phyloP scores from a whole-genome alignment of 2,113 vertebrate genomes.

The Bubo bubo region DNA sequence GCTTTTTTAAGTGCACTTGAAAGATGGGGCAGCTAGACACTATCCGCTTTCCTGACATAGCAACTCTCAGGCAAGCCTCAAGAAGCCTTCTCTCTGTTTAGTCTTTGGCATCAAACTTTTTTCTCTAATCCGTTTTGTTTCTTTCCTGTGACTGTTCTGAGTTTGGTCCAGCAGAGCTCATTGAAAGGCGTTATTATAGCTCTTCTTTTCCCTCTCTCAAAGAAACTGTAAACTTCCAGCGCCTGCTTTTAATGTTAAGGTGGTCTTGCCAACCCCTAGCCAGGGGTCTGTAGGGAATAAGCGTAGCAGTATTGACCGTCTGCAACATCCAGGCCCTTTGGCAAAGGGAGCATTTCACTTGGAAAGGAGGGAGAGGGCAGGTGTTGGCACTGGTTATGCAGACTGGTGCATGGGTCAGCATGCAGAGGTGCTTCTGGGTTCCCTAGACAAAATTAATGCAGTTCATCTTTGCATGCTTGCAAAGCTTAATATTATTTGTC shows the following conservation, averaged over 20 bases:
- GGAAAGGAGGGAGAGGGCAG: background rate
- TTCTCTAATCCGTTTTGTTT: background rate
- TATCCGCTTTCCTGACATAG: background rate
- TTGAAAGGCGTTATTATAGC: background rate
- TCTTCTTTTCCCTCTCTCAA: background rate
- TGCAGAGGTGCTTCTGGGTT: background rate
- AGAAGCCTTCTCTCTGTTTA: background rate
- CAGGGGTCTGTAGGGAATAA: background rate
- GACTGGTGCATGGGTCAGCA: background rate
- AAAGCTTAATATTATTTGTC: background rate
- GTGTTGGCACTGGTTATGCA: background rate
- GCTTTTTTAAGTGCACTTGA: background rate
- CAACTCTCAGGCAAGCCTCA: background rate
- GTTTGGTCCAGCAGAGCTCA: background rate
- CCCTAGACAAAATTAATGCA: background rate
- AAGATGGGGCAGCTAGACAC: background rate
- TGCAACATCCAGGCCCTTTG: background rate
- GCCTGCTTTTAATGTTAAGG: background rate
- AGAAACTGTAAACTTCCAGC: background rate
- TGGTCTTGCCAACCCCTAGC: background rate
- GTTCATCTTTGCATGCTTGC: background rate
- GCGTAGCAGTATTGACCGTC: background rate
- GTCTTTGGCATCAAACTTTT: background rate
- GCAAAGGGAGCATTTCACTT: background rate
- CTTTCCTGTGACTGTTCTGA: background rate